Percentiles rank a stretch among this genome's conserved stretches.
These are phyloP conservation scores for Rhagoletis zephyria DNA, from an alignment of 1,140 invertebrate species.

Conservation along the genomic window DNA sequence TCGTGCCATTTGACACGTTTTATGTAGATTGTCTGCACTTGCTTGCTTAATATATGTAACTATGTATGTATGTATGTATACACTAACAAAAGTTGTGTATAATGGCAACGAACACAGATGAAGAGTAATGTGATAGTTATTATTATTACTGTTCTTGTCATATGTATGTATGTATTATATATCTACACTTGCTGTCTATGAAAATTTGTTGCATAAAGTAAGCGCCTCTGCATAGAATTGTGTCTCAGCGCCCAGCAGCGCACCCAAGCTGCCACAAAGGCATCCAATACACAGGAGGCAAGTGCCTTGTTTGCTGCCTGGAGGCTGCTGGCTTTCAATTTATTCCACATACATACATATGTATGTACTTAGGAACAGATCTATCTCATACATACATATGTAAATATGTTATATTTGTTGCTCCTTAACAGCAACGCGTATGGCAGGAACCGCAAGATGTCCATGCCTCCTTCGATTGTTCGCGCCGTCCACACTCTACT, in stretches of 20 bases:
- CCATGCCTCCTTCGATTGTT: not conserved
- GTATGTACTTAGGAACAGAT: not conserved
- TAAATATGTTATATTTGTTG: not conserved
- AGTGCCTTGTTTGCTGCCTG: not conserved
- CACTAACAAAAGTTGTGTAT: not conserved
- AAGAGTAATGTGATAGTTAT: slow-evolving; percentile 22
- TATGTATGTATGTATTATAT: not conserved
- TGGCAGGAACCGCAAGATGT: too few species aligned
- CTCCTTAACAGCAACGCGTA: too few species aligned
- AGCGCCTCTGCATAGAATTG: not conserved
- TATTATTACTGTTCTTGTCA: not conserved
- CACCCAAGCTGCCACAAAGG: not conserved
- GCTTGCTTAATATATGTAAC: not conserved
- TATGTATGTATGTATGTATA: too few species aligned
- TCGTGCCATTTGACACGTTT: too few species aligned
- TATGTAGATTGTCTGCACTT: not conserved
- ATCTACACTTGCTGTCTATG: not conserved
- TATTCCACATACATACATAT: not conserved
- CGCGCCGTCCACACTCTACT: not conserved
- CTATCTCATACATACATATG: not conserved
- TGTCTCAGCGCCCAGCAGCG: not conserved
- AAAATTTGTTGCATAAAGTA: not conserved
- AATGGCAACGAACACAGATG: not conserved
- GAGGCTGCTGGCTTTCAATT: too few species aligned
- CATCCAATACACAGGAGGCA: not conserved